A percentile compares a stretch with the other conserved stretches of the same genome.
phyloP scores from a whole-genome alignment of 2,113 vertebrate genomes.

The Aphelocoma coerulescens region DNA sequence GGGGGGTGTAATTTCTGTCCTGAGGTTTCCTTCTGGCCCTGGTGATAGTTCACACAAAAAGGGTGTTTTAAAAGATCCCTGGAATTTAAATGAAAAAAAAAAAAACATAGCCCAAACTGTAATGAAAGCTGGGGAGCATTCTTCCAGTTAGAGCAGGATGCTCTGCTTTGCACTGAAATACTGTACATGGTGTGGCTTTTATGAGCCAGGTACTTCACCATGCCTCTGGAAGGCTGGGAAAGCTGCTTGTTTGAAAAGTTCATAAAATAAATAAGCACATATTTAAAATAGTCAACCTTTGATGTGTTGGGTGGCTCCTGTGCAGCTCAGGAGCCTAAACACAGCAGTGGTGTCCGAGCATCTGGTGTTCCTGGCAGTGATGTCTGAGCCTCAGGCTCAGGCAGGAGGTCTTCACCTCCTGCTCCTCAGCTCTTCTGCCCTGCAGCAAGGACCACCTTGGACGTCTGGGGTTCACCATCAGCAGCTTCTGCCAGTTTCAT shows the following conservation, averaged over 20 bases:
- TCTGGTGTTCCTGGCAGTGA: not conserved
- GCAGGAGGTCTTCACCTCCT: not conserved
- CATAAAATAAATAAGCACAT: not conserved
- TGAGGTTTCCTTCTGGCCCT: not conserved
- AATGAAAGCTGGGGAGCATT: not conserved
- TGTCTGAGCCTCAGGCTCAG: not conserved
- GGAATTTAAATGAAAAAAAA: not conserved
- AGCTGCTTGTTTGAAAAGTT: not conserved
- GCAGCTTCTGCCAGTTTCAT: not conserved
- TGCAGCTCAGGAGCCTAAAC: not conserved
- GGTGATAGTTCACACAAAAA: not conserved
- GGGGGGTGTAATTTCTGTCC: not conserved
- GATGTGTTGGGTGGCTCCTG: not conserved
- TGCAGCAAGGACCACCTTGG: accelerated
- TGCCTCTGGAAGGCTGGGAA: not conserved
- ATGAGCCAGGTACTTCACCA: not conserved
- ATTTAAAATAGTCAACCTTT: not conserved
- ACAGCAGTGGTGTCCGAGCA: not conserved
- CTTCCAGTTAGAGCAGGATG: not conserved
- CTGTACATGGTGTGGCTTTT: not conserved
- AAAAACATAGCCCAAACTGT: not conserved
- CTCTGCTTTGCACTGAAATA: not conserved
- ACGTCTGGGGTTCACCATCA: not conserved
- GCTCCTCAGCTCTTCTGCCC: not conserved
- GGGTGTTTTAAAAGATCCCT: not conserved